Conservation (phyloP, 2,888 invertebrate species). For the Leptopilina drosophilae region DNA sequence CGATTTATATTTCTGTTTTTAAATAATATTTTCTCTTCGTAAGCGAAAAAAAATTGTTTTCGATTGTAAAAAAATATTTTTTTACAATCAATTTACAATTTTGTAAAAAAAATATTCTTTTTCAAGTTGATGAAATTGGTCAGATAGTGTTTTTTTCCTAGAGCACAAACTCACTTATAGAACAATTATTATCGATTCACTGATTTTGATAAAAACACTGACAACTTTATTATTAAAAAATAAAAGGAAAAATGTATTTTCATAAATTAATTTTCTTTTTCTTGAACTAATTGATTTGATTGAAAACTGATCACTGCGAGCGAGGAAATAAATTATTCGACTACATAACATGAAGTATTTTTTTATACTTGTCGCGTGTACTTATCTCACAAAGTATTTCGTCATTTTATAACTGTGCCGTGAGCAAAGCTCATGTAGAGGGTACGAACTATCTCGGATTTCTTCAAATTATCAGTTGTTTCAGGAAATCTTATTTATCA, state of each 20-base stretch:
- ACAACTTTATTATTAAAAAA: too few species aligned
- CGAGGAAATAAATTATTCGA: background rate
- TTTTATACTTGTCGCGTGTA: background rate
- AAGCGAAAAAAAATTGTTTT: too few species aligned
- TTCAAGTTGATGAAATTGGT: too few species aligned
- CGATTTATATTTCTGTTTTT: too few species aligned
- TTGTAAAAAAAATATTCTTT: too few species aligned
- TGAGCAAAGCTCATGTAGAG: constrained; percentile 61
- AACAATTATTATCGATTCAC: too few species aligned
- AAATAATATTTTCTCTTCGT: too few species aligned
- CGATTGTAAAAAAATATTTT: too few species aligned
- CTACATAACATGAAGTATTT: background rate
- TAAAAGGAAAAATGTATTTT: background rate
- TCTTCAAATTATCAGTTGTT: constrained; percentile 61
- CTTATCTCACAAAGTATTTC: constrained; percentile 31
- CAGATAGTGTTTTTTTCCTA: too few species aligned
- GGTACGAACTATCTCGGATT: constrained; percentile 54
- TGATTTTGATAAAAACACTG: too few species aligned
- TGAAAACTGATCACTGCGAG: background rate
- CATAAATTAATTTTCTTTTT: background rate
- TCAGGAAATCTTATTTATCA: constrained; percentile 51
- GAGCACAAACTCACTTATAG: too few species aligned
- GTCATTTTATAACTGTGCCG: constrained; percentile 58
- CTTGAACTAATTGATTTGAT: background rate
- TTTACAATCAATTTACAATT: too few species aligned